Evolutionary conservation across 2,797 vertebrate species (phyloP).

Genomic region (Cossypha polioptera): DNA sequence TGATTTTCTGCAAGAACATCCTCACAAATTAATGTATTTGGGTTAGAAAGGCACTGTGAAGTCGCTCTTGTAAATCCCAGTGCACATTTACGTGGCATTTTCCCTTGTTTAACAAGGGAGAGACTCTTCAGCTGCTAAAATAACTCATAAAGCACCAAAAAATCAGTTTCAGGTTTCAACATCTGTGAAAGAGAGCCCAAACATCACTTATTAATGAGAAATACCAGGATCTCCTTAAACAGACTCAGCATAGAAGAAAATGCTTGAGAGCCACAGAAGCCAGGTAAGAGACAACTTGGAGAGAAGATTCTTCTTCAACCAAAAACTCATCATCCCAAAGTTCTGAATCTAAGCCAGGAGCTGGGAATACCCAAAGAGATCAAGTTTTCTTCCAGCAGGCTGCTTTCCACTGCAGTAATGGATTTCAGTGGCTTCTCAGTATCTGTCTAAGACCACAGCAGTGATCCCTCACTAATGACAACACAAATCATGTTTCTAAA

Average conservation of each 20-base stretch:
- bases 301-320: neutral
- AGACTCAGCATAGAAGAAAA: neutral
- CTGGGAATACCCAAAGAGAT: neutral
- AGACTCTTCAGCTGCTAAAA: neutral
- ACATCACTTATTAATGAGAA: neutral
- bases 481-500: neutral
- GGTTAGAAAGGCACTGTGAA: neutral
- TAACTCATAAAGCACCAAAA: neutral
- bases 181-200: neutral
- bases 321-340: neutral
- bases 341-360: neutral
- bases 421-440: neutral
- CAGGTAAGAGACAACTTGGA: neutral
- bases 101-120: neutral
- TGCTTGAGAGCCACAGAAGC: neutral
- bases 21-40: neutral
- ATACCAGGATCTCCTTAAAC: neutral
- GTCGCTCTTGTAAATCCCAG: neutral
- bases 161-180: neutral
- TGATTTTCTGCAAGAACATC: neutral
- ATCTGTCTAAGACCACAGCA: neutral
- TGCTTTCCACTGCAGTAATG: neutral
- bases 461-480: neutral
- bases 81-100: neutral
- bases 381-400: neutral